Evolutionary conservation across 2,797 vertebrate genomes (phyloP).

Genomic region (Myiotriccus ornatus): DNA sequence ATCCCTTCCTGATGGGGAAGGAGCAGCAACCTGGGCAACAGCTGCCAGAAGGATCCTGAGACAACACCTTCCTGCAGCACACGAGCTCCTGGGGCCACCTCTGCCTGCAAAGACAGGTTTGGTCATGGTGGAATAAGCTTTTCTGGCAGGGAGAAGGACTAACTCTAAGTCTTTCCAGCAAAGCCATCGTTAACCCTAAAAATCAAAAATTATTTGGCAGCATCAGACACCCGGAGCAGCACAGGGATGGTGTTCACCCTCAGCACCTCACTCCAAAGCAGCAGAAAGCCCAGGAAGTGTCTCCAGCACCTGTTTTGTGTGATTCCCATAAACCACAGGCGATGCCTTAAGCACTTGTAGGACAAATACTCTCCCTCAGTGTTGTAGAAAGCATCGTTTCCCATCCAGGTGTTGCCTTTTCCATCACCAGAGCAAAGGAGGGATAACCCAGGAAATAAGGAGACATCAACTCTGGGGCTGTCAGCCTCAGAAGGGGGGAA

Average conservation of each 20-base stretch:
- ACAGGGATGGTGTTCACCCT: neutral
- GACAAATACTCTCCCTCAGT: neutral
- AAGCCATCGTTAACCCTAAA: neutral
- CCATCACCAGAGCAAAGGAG: neutral
- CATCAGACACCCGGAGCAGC: neutral
- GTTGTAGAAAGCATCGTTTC: neutral
- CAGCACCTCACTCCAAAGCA: neutral
- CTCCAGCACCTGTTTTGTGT: neutral
- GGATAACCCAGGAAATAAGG: neutral
- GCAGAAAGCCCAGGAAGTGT: neutral
- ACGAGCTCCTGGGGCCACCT: neutral
- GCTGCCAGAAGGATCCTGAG: neutral
- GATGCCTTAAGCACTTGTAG: neutral
- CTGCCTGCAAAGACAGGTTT: neutral
- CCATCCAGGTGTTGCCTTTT: neutral
- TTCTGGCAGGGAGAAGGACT: neutral
- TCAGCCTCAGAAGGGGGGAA: neutral
- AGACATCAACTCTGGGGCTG: neutral
- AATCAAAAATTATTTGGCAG: neutral
- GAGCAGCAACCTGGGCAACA: neutral
- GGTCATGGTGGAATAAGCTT: neutral
- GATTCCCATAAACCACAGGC: neutral
- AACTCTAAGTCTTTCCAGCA: neutral
- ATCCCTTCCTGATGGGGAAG: neutral
- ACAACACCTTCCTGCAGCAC: neutral